Percentiles rank a stretch among this genome's conserved stretches.
Evolutionary conservation across 2,113 vertebrate species (phyloP).

Genomic region (Acinonyx jubatus): DNA sequence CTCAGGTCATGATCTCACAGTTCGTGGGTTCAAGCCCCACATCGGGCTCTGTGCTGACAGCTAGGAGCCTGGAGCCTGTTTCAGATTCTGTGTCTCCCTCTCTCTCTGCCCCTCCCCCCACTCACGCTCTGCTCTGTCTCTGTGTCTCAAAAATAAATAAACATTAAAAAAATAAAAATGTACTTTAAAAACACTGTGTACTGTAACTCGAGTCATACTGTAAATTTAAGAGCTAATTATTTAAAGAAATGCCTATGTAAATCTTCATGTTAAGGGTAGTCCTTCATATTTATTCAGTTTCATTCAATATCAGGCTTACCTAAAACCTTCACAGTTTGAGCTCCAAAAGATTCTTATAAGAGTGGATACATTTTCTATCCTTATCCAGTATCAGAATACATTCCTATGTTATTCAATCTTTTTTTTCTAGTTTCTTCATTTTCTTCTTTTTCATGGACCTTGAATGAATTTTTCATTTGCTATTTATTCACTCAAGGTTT

Average conservation of each 20-base stretch:
- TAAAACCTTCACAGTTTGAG: conserved; percentile 28
- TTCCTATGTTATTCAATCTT: neutral
- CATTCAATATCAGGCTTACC: neutral
- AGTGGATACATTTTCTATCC: neutral
- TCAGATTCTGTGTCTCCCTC: too few relatives aligned
- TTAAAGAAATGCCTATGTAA: neutral
- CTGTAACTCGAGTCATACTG: neutral
- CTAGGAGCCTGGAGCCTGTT: too few relatives aligned
- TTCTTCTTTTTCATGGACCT: neutral
- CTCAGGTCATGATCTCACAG: too few relatives aligned
- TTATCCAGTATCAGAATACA: neutral
- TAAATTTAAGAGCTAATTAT: neutral
- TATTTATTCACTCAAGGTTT: neutral
- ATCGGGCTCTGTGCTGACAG: too few relatives aligned
- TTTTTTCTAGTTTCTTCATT: neutral
- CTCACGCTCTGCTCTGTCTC: too few relatives aligned
- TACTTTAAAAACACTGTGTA: neutral
- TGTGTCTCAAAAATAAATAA: too few relatives aligned
- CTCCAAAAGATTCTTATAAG: neutral
- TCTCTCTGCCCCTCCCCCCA: too few relatives aligned
- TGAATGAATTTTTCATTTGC: neutral
- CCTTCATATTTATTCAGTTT: conserved; percentile 27
- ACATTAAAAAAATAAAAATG: neutral
- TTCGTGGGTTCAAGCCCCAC: too few relatives aligned
- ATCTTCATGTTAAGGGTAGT: neutral